phyloP scores from a whole-genome alignment of 2,888 invertebrate genomes.

The Neuroscelio doddi region DNA sequence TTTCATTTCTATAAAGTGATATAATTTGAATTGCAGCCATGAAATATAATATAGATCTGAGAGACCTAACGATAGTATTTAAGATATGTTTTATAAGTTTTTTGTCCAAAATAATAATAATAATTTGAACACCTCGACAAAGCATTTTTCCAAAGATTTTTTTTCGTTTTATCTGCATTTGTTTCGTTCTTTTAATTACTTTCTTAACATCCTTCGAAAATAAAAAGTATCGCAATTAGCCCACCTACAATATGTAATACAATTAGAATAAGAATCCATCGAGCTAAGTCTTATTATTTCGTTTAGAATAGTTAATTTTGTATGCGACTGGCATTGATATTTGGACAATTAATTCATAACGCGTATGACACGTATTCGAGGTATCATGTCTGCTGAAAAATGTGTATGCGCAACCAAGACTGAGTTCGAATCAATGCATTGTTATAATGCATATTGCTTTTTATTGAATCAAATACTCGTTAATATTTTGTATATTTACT shows the following conservation, averaged over 20 bases:
- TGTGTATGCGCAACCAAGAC: slow-evolving; percentile 10
- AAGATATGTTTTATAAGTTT: no score
- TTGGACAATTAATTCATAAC: slow-evolving; percentile 22
- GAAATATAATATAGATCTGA: no score
- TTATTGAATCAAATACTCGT: background rate
- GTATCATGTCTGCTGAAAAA: slow-evolving; percentile 7
- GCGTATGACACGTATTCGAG: slow-evolving; percentile 22
- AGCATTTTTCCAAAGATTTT: background rate
- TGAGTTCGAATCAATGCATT: slow-evolving; percentile 24
- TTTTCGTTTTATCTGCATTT: background rate
- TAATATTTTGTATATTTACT: background rate
- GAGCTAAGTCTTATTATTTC: slow-evolving; percentile 4
- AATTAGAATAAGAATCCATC: background rate
- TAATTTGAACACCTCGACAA: background rate
- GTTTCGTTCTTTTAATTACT: background rate
- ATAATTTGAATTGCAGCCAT: no score
- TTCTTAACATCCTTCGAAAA: background rate
- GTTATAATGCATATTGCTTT: background rate
- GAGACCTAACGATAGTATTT: no score
- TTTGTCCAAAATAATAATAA: no score
- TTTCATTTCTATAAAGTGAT: no score
- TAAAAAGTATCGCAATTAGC: slow-evolving; percentile 1
- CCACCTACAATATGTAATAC: slow-evolving; percentile 16
- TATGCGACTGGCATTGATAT: slow-evolving; percentile 21
- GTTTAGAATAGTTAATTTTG: slow-evolving; percentile 12